Conservation (phyloP, 2,113 vertebrate species). For the Madoqua kirkii region DNA sequence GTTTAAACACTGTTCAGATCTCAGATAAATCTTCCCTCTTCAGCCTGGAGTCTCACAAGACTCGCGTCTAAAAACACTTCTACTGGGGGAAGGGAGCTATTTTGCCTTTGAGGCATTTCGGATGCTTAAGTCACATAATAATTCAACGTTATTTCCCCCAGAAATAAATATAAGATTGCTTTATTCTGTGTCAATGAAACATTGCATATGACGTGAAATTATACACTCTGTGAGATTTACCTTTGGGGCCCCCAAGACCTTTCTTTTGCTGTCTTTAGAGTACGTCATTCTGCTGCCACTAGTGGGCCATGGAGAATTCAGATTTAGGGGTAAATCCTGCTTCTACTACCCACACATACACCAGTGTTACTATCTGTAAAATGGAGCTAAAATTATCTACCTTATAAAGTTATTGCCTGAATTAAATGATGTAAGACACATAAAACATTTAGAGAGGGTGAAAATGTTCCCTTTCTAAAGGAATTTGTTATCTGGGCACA, state of each 20-base stretch:
- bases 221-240: background rate
- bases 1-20: conserved; percentile 11
- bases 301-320: background rate
- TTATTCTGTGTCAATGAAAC: background rate
- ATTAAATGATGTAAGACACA: background rate
- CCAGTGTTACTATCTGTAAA: background rate
- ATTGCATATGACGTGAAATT: background rate
- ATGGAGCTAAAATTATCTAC: background rate
- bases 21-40: background rate
- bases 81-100: background rate
- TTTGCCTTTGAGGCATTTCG: background rate
- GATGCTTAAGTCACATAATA: background rate
- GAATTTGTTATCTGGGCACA: background rate
- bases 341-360: background rate
- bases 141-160: background rate
- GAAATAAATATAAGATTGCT: background rate
- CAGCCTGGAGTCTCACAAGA: background rate
- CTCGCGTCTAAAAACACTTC: background rate
- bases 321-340: background rate
- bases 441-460: background rate
- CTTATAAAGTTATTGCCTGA: background rate
- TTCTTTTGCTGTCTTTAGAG: background rate
- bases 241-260: accelerated
- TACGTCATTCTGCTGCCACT: background rate
- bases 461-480: background rate